Base-by-base conservation (phyloP, 2,113 vertebrate genomes). In the Scortum barcoo region DNA sequence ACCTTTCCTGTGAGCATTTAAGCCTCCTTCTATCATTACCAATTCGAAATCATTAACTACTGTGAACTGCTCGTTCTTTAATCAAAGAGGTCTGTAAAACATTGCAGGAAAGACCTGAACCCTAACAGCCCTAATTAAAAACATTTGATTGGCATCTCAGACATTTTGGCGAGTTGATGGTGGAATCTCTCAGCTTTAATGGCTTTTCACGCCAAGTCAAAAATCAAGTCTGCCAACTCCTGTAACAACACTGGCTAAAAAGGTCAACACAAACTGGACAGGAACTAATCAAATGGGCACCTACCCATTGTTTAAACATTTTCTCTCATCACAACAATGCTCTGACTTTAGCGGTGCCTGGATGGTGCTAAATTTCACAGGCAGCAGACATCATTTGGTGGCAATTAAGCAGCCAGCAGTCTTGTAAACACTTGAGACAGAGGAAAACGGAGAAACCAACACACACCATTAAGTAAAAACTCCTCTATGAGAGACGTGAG, bases 301-400 rank as follows among this genome's bases (percentile, higher is more conserved):
- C 53, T 88, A 67, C 89, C 93, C 92, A 94, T 92, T 88, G 44
- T 62, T 28, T 70, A n/a, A 62, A 79, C 20, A 17, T 65, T 73
- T 69, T 51, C 63, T 71, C 40, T 0, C 19, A 79, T 83, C 74
- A 72, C 58, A 72, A 46, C 40, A 63, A 74, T 44, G n/a, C 44
- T 85, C 42, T 12, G 53, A 80, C 78, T 70, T 81, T 65, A 56
- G 76, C 5, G 33, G 60, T 36, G 51, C 73, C 28, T 20, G 26
- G 36, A 33, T 61, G 11, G 20, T 65, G 68, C 70, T 68, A 30
- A 46, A 51, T 44, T 8, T 78, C 17, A 44, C 1, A 13, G 40
- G 62, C 33, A 77, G 79, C 58, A 0, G 50, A 77, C 54, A 28
- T 60, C 2, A 13, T 54, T 42, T 33, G 54, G 58, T 75, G 50